Evolutionary conservation across 2,113 vertebrate genomes (phyloP).

Genomic region (Gulo gulo): DNA sequence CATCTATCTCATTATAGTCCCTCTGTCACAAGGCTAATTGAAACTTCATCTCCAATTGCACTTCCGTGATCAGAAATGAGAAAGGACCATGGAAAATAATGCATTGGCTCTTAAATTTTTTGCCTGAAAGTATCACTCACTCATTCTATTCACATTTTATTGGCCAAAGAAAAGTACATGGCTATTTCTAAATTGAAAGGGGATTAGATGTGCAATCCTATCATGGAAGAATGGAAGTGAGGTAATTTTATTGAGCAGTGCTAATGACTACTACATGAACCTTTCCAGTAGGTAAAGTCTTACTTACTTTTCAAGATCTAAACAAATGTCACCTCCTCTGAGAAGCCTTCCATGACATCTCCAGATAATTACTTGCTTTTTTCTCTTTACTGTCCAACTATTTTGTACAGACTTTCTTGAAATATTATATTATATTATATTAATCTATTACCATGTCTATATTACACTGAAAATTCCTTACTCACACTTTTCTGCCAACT

Average conservation of each 20-base stretch:
- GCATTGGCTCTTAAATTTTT: not conserved
- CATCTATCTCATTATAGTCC: not conserved
- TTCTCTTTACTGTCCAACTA: not conserved
- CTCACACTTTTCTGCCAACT: not conserved
- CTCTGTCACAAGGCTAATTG: not conserved
- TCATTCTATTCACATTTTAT: not conserved
- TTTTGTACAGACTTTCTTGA: not conserved
- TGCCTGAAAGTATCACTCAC: not conserved
- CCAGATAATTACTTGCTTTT: not conserved
- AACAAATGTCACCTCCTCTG: not conserved
- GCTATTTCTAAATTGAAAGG: not conserved
- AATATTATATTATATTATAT: not conserved
- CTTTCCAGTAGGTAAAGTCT: not conserved
- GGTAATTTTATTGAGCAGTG: not conserved
- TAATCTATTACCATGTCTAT: not conserved
- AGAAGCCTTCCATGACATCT: not conserved
- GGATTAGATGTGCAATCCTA: not conserved
- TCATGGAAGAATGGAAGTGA: not conserved
- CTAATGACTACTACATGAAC: not conserved
- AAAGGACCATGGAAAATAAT: not conserved
- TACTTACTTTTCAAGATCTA: not conserved
- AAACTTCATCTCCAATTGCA: not conserved
- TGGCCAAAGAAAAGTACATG: not conserved
- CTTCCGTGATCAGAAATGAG: not conserved
- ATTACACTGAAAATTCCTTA: conserved; percentile 9